These are phyloP conservation scores for Pseudococcus viburni DNA, from an alignment of 2,888 invertebrate species.

Conservation along the genomic window DNA sequence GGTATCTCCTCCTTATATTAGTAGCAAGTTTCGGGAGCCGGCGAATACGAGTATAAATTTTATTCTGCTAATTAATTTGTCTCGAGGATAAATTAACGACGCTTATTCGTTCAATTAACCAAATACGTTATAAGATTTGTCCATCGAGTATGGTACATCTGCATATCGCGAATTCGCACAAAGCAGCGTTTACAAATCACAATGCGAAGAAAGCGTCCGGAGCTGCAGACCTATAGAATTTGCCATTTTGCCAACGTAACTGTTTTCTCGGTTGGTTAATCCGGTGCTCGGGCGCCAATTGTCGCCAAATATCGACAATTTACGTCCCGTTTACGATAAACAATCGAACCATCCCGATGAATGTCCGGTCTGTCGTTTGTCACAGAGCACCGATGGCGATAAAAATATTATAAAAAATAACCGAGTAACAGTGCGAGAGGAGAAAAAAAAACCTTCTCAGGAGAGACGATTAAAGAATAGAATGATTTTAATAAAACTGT, in stretches of 20 bases:
- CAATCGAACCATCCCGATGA: constrained; percentile 26
- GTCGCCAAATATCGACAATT: constrained; percentile 24
- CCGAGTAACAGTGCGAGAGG: not conserved
- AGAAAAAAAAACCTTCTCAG: constrained; percentile 2
- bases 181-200: not conserved
- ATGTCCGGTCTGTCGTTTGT: constrained; percentile 30
- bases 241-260: not conserved
- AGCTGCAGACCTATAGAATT: not conserved
- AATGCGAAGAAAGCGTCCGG: not conserved
- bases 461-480: constrained; percentile 60
- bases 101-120: constrained; percentile 51
- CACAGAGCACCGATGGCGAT: constrained; percentile 36
- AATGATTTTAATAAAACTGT: constrained; percentile 64
- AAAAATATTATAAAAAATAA: constrained; percentile 42
- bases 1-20: not conserved
- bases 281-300: not conserved
- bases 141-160: not conserved
- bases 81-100: constrained; percentile 54
- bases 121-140: constrained; percentile 33
- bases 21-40: not conserved
- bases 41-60: constrained; percentile 11
- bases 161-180: not conserved
- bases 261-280: constrained; percentile 21
- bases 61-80: constrained; percentile 53
- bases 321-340: constrained; percentile 36